Conservation (phyloP, 23 tunicate genomes). For the Ascidia mentula region DNA sequence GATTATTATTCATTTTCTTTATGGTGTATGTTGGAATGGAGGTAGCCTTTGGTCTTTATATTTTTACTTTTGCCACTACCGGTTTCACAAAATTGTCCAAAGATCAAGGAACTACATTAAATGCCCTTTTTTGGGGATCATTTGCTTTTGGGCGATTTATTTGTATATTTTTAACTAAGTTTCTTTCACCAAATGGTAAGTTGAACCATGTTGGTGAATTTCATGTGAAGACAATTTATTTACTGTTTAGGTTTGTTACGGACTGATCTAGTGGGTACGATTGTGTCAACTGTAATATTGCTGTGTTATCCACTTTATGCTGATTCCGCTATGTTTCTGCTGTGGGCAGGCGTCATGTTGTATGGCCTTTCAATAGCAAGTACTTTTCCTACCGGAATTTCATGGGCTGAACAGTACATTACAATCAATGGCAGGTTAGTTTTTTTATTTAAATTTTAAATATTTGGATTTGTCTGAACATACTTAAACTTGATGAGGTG, state of each 20-base stretch:
- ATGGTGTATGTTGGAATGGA: slow-evolving; percentile 76
- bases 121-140: slow-evolving; percentile 68
- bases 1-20: slow-evolving; percentile 44
- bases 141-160: slow-evolving; percentile 74
- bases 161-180: slow-evolving; percentile 51
- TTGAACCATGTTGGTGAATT: too few relatives aligned
- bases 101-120: slow-evolving; percentile 41
- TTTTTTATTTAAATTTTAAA: too few relatives aligned
- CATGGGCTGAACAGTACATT: slow-evolving; percentile 83
- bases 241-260: slow-evolving; percentile 38
- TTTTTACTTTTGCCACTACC: slow-evolving; percentile 64
- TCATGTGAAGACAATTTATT: too few relatives aligned
- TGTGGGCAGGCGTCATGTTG: slow-evolving; percentile 57
- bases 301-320: slow-evolving; percentile 48
- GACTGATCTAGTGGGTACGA: slow-evolving; percentile 54
- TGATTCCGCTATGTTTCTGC: slow-evolving; percentile 27
- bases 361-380: slow-evolving; percentile 91
- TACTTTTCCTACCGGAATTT: slow-evolving; percentile 76
- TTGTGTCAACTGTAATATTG: slow-evolving; percentile 34
- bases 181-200: slow-evolving; percentile 33
- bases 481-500: too few relatives aligned
- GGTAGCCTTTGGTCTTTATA: slow-evolving; percentile 65
- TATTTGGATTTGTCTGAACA: too few relatives aligned
- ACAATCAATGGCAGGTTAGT: slow-evolving; percentile 67
- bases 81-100: slow-evolving; percentile 53